phyloP scores from a whole-genome alignment of 2,888 invertebrate genomes.

The Volucella inanis region DNA sequence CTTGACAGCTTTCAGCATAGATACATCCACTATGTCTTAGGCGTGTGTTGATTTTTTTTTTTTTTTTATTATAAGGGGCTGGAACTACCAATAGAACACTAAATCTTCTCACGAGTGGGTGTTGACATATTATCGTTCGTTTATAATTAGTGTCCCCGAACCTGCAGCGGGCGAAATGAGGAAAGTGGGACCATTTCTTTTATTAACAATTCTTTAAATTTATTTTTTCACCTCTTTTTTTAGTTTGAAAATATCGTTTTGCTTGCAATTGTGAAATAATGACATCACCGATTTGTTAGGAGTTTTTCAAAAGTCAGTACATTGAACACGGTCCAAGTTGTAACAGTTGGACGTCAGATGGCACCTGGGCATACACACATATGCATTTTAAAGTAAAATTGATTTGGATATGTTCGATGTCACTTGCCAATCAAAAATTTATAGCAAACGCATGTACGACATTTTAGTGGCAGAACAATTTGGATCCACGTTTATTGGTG shows the following conservation, averaged over 20 bases:
- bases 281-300: constrained; percentile 57
- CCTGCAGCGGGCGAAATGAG: constrained; percentile 3
- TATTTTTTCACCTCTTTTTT: constrained; percentile 40
- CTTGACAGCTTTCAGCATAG: constrained; percentile 35
- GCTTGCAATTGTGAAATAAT: constrained; percentile 48
- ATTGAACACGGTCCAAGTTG: constrained; percentile 32
- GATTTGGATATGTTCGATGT: background rate
- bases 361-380: constrained; percentile 39
- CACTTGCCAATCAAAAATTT: constrained; percentile 24
- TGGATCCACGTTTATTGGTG: constrained; percentile 57
- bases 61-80: constrained; percentile 34
- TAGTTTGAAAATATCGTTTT: constrained; percentile 38
- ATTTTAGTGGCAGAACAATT: constrained; percentile 30
- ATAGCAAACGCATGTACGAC: constrained; percentile 22
- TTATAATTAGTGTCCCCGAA: constrained; percentile 70
- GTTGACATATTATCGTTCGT: constrained; percentile 72
- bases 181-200: constrained; percentile 21
- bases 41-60: background rate
- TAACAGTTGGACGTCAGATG: constrained; percentile 53
- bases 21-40: constrained; percentile 22
- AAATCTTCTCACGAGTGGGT: constrained; percentile 67
- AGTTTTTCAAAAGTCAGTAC: constrained; percentile 47
- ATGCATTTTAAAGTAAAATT: background rate
- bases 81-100: constrained; percentile 64
- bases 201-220: constrained; percentile 43